These are phyloP conservation scores for Nomada fabriciana DNA, from an alignment of 2,888 invertebrate genomes.

Conservation along the genomic window DNA sequence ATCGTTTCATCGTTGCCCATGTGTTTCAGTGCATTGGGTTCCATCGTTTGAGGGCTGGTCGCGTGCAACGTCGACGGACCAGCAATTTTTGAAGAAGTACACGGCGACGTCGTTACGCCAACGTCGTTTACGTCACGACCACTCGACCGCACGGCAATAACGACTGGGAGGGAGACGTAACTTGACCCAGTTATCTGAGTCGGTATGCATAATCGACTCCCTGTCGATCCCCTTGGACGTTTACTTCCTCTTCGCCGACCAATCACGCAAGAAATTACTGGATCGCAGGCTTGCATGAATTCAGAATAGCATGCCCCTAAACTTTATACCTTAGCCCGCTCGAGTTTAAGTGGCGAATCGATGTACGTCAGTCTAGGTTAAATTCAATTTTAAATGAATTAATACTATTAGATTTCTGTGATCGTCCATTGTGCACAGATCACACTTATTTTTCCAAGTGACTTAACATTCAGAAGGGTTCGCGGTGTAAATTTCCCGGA, in stretches of 20 bases:
- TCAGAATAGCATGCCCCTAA: constrained; percentile 17
- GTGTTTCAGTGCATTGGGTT: too few relatives aligned
- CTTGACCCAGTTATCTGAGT: constrained; percentile 66
- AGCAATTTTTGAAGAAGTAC: constrained; percentile 26
- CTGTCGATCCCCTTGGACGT: constrained; percentile 57
- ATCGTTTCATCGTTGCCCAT: too few relatives aligned
- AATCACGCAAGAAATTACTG: constrained; percentile 49
- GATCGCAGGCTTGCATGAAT: constrained; percentile 37
- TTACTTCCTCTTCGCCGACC: constrained; percentile 38
- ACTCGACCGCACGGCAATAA: constrained; percentile 41
- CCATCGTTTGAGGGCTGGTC: too few relatives aligned
- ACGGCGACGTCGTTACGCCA: constrained; percentile 38
- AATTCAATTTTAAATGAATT: too few relatives aligned
- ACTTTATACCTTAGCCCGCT: constrained; percentile 10
- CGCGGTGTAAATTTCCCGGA: background rate
- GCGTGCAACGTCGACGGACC: background rate
- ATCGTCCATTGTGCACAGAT: background rate
- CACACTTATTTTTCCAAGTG: too few relatives aligned
- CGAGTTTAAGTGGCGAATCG: background rate
- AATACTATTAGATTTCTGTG: background rate
- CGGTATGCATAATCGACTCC: constrained; percentile 53
- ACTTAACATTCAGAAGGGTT: too few relatives aligned
- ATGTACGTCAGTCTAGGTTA: background rate
- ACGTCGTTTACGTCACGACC: constrained; percentile 49
- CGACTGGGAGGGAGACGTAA: constrained; percentile 44